A percentile compares a stretch with the other conserved stretches of the same genome.
Evolutionary conservation across 1,140 invertebrate species (phyloP).

Genomic region (Spodoptera frugiperda): DNA sequence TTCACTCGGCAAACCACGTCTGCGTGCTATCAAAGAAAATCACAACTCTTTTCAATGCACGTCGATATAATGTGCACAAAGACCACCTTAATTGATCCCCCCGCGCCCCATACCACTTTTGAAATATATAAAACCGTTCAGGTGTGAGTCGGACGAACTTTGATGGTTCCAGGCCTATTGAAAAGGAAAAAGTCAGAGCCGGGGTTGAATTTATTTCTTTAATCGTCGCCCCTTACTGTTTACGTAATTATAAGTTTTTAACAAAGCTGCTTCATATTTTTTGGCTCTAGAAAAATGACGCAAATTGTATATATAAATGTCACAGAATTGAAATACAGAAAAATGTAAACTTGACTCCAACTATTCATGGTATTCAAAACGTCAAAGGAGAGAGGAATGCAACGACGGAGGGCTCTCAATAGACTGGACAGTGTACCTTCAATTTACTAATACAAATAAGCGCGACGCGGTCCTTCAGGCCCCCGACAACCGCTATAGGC

Average conservation of each 20-base stretch:
- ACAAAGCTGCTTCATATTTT: not conserved
- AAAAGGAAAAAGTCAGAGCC: conserved; percentile 61
- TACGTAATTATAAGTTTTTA: not conserved
- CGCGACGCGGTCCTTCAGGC: conserved; percentile 66
- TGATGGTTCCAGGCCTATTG: conserved; percentile 44
- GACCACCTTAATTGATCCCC: conserved; percentile 81
- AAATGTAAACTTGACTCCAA: not conserved
- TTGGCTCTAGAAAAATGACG: not conserved
- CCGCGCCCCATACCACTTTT: conserved; percentile 68
- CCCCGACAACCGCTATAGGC: conserved; percentile 64
- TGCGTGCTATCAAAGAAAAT: conserved; percentile 84
- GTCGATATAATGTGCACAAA: conserved; percentile 84
- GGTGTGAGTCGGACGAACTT: conserved; percentile 45
- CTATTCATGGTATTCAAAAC: conserved; percentile 31
- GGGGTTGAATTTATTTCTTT: conserved; percentile 52
- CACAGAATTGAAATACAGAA: not conserved
- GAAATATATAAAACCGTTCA: conserved; percentile 49
- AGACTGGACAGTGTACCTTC: conserved; percentile 80
- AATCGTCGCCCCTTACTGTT: conserved; percentile 13
- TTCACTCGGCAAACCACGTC: conserved; percentile 85
- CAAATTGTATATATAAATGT: not conserved
- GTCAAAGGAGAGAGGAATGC: conserved; percentile 42
- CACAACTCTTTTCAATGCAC: conserved; percentile 86
- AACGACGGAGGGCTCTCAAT: conserved; percentile 63
- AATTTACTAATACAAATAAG: conserved; percentile 86